Evolutionary conservation across 2,888 invertebrate genomes (phyloP).

Genomic region (Micoletzkya japonica): DNA sequence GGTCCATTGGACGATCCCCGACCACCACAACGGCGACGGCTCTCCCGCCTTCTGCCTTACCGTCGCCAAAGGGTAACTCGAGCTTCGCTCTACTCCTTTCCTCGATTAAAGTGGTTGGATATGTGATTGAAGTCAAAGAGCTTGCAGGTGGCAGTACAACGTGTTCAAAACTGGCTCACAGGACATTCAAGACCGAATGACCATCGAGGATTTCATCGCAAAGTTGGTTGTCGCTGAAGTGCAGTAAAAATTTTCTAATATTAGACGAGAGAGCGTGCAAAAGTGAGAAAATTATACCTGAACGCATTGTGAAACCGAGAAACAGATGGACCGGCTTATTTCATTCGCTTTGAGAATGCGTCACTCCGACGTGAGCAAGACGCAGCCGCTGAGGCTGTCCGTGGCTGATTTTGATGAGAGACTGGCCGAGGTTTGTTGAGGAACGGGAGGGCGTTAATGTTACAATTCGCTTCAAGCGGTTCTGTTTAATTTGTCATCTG

Average conservation of each 20-base stretch:
- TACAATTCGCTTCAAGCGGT: no score
- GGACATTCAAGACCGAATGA: constrained; percentile 57
- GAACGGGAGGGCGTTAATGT: no score
- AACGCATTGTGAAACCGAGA: not conserved
- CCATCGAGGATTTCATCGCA: constrained; percentile 54
- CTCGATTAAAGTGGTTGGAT: not conserved
- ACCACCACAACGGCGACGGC: constrained; percentile 55
- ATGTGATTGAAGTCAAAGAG: not conserved
- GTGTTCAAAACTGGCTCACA: constrained; percentile 60
- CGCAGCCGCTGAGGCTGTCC: constrained; percentile 2
- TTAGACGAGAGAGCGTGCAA: no score
- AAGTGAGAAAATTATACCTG: no score
- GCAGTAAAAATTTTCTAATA: no score
- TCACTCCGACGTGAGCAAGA: constrained; percentile 16
- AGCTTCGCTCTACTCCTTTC: not conserved
- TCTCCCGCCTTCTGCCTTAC: constrained; percentile 59
- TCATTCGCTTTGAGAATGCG: constrained; percentile 17
- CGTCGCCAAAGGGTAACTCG: constrained; percentile 38
- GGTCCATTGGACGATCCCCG: constrained; percentile 63
- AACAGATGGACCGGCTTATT: not conserved
- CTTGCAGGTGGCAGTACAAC: constrained; percentile 61
- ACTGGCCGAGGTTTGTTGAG: constrained; percentile 23
- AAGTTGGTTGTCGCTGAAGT: constrained; percentile 16
- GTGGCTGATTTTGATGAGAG: constrained; percentile 21
- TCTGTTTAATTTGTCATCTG: no score